phyloP scores from a whole-genome alignment of 2,888 invertebrate genomes.

The Eristalinus sepulchralis region DNA sequence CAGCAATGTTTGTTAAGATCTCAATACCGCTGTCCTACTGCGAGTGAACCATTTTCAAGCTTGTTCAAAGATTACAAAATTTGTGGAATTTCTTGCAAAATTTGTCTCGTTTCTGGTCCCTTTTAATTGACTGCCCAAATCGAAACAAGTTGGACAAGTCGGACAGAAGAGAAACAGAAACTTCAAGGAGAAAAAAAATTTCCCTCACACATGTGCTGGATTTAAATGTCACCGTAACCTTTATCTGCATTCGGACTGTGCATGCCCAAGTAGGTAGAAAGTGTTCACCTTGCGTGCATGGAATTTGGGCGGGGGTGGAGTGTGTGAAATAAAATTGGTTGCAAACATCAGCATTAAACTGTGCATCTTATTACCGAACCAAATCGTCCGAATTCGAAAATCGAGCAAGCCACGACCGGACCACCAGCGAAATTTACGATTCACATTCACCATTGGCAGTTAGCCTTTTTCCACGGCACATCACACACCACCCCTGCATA shows the following conservation, averaged over 20 bases:
- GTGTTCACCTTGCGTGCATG: not conserved
- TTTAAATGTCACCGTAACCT: not conserved
- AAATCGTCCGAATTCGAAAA: too few species aligned
- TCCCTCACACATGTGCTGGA: not conserved
- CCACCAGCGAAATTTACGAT: conserved; percentile 26
- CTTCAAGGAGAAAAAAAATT: not conserved
- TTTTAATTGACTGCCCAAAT: not conserved
- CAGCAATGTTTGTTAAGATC: too few species aligned
- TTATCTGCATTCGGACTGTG: not conserved
- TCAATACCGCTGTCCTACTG: too few species aligned
- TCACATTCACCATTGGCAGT: conserved; percentile 20
- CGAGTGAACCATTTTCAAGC: too few species aligned
- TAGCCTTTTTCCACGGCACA: not conserved
- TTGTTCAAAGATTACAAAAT: too few species aligned
- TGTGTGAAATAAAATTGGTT: not conserved
- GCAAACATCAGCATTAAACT: not conserved
- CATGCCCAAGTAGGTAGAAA: not conserved
- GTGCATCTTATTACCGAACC: not conserved
- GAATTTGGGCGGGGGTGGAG: not conserved
- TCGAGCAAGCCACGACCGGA: not conserved
- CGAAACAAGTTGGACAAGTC: not conserved
- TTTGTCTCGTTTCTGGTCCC: too few species aligned
- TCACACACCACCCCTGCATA: conserved; percentile 9
- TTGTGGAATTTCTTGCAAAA: too few species aligned
- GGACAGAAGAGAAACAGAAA: not conserved